These are phyloP conservation scores for Oegoconia quadripuncta DNA, from an alignment of 2,888 invertebrate species.

Conservation along the genomic window DNA sequence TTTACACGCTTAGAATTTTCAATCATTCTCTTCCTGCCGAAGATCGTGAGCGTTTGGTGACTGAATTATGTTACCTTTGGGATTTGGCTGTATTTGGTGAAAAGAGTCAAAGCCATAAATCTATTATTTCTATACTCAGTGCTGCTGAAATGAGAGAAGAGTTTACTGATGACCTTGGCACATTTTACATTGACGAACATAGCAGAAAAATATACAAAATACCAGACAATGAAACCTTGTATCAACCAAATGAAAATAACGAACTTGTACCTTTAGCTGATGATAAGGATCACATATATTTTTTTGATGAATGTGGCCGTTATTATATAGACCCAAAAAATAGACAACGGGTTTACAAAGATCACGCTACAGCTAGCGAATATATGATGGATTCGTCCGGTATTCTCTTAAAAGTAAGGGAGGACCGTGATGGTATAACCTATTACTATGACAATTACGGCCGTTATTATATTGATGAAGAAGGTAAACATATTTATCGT, in stretches of 20 bases:
- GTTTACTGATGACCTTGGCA: conserved; percentile 61
- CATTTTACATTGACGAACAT: conserved; percentile 55
- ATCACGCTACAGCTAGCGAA: conserved; percentile 58
- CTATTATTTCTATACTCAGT: conserved; percentile 64
- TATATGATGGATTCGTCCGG: conserved; percentile 67
- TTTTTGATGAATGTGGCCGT: conserved; percentile 67
- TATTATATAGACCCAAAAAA: conserved; percentile 54
- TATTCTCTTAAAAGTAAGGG: conserved; percentile 57
- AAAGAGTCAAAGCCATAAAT: conserved; percentile 40
- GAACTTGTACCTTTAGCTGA: conserved; percentile 58
- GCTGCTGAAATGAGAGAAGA: conserved; percentile 58
- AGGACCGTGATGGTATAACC: conserved; percentile 51
- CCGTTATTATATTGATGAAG: conserved; percentile 57
- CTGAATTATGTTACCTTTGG: conserved; percentile 64
- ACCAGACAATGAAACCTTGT: conserved; percentile 43
- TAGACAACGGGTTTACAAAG: conserved; percentile 62
- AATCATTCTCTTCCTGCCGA: conserved; percentile 53
- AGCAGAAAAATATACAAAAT: conserved; percentile 64
- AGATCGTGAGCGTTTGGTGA: conserved; percentile 56
- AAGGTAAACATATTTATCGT: conserved; percentile 64
- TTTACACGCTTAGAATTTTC: conserved; percentile 60
- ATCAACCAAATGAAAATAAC: conserved; percentile 59
- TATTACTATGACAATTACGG: conserved; percentile 67
- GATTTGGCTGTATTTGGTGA: conserved; percentile 58
- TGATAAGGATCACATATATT: conserved; percentile 55